Evolutionary conservation across 2,113 vertebrate genomes (phyloP).

Genomic region (Alouatta palliata): DNA sequence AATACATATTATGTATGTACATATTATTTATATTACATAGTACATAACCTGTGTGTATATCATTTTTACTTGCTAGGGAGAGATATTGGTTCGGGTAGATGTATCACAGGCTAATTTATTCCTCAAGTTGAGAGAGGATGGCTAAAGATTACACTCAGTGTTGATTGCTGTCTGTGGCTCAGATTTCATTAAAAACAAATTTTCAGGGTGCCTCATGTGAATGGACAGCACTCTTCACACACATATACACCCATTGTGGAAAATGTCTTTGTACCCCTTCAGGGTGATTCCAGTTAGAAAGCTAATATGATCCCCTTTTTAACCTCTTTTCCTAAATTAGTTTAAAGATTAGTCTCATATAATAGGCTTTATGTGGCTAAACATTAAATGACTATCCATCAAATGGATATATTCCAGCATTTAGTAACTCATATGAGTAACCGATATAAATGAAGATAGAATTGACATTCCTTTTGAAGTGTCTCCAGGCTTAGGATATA

Average conservation of each 20-base stretch:
- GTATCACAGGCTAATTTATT: not conserved
- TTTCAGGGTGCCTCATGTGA: not conserved
- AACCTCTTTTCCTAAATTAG: constrained; percentile 76
- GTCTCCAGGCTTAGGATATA: constrained; percentile 62
- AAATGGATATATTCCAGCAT: constrained; percentile 74
- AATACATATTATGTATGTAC: not conserved
- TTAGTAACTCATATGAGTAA: constrained; percentile 75
- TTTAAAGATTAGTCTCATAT: constrained; percentile 77
- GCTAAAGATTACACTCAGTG: constrained; percentile 58
- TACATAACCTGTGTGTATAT: not conserved
- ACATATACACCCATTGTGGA: constrained; percentile 20
- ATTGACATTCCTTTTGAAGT: constrained; percentile 73
- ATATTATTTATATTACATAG: not conserved
- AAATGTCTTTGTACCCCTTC: constrained; percentile 72
- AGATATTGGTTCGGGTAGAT: constrained; percentile 20
- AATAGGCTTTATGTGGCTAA: constrained; percentile 76
- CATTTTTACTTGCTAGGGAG: constrained; percentile 41
- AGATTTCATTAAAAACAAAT: constrained; percentile 64
- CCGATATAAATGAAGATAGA: constrained; percentile 74
- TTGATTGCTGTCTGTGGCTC: constrained; percentile 58
- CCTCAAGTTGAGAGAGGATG: not conserved
- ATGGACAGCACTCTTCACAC: constrained; percentile 35
- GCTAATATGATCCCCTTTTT: constrained; percentile 71
- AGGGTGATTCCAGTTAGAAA: constrained; percentile 63
- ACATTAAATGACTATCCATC: constrained; percentile 80